Conservation (phyloP, 2,113 vertebrate species). For the Chinchilla lanigera region DNA sequence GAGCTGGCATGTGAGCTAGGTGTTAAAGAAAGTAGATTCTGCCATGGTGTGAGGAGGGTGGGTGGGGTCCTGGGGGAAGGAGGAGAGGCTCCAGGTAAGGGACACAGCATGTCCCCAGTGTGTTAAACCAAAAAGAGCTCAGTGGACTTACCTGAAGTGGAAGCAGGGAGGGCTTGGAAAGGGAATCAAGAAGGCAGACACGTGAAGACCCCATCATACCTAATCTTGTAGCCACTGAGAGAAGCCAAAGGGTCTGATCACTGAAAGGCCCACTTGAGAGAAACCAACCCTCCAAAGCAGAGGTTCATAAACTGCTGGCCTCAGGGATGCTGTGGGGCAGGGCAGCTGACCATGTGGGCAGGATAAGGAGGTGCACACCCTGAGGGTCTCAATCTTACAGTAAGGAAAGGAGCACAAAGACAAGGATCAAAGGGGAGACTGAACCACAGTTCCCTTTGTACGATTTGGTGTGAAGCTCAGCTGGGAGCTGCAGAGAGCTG, state of each 20-base stretch:
- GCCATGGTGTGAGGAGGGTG: not conserved
- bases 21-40: not conserved
- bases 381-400: not conserved
- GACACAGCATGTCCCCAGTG: not conserved
- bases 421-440: not conserved
- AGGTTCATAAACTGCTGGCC: not conserved
- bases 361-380: not conserved
- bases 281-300: not conserved
- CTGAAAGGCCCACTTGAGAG: not conserved
- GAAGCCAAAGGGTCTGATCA: not conserved
- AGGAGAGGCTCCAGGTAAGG: not conserved
- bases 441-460: not conserved
- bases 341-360: not conserved
- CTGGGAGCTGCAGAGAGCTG: accelerated
- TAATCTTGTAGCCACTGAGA: not conserved
- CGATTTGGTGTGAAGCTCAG: not conserved
- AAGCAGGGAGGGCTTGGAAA: not conserved
- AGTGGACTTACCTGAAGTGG: not conserved
- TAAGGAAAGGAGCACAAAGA: not conserved
- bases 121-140: not conserved
- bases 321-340: not conserved
- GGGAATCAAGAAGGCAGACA: not conserved
- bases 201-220: not conserved
- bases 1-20: not conserved
- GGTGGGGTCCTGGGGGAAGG: too few species aligned